phyloP scores from a whole-genome alignment of 35 echinoderm and acorn worm species.

The Heliocidaris tuberculata region DNA sequence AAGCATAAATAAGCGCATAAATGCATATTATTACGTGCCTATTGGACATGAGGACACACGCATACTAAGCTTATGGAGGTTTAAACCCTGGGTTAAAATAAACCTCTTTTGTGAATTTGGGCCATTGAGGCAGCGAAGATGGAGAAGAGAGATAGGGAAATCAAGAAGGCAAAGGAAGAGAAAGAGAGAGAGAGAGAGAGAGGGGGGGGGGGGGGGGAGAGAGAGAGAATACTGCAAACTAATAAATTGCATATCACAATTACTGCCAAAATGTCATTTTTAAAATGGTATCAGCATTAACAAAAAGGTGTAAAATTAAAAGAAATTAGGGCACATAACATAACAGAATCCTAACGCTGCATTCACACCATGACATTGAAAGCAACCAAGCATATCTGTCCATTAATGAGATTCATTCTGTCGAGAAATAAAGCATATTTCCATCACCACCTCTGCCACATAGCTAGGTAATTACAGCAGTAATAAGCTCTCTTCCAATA shows the following conservation, averaged over 20 bases:
- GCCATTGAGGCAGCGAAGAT: background rate
- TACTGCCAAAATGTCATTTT: too few species aligned
- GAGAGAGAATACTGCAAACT: background rate
- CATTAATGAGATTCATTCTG: background rate
- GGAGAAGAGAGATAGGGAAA: background rate
- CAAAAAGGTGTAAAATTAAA: too few species aligned
- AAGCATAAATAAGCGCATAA: too few species aligned
- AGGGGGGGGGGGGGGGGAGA: too few species aligned
- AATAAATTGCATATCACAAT: too few species aligned
- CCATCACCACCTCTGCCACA: background rate
- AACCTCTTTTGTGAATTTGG: too few species aligned
- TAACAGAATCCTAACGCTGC: background rate
- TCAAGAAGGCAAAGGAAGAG: background rate
- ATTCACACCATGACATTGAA: background rate
- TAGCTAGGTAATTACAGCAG: background rate
- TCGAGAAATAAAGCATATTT: background rate
- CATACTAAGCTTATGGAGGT: too few species aligned
- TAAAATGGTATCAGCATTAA: too few species aligned
- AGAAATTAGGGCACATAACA: too few species aligned
- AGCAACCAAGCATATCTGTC: background rate
- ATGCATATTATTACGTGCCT: too few species aligned
- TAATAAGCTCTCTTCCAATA: background rate
- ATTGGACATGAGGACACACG: too few species aligned
- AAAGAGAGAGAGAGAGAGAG: background rate
- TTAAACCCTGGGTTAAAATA: too few species aligned